A percentile compares a stretch with the other conserved stretches of the same genome.
These are phyloP conservation scores for Haliclona indistincta DNA, from an alignment of 37 sponge, comb jelly and placozoan species.

Conservation along the genomic window DNA sequence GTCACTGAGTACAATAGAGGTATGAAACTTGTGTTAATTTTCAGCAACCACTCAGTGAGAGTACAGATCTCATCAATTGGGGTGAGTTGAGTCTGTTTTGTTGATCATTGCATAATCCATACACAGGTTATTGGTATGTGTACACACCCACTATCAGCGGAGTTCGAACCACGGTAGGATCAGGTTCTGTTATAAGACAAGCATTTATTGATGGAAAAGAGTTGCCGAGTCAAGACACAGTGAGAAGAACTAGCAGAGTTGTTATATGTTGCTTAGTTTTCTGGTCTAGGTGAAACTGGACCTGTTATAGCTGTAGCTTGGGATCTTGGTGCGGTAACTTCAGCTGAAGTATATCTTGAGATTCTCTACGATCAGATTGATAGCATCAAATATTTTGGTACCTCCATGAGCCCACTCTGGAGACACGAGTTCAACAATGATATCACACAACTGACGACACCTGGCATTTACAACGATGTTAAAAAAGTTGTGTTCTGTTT, in stretches of 20 bases:
- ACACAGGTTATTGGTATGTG: slow-evolving; percentile 58
- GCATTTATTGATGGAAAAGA: slow-evolving; percentile 32
- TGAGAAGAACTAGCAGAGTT: neutral
- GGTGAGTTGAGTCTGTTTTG: slow-evolving; percentile 21
- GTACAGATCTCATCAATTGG: slow-evolving; percentile 73
- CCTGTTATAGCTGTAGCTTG: slow-evolving; percentile 71
- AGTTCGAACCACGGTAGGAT: slow-evolving; percentile 36
- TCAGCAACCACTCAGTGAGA: slow-evolving; percentile 27
- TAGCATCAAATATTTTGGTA: slow-evolving; percentile 71
- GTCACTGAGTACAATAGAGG: too few species aligned
- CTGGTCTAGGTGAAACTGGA: slow-evolving; percentile 31
- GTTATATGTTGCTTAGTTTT: neutral
- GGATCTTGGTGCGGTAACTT: slow-evolving; percentile 61
- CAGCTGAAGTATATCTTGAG: slow-evolving; percentile 15
- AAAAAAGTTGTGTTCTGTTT: too few species aligned
- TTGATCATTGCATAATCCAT: neutral
- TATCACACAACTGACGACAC: slow-evolving; percentile 13
- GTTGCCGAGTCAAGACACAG: slow-evolving; percentile 49
- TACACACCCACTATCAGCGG: neutral
- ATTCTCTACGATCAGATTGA: slow-evolving; percentile 64
- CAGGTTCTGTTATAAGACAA: neutral
- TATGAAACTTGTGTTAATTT: too few species aligned
- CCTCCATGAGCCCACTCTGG: slow-evolving; percentile 62
- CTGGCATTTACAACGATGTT: slow-evolving; percentile 2
- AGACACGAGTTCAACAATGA: slow-evolving; percentile 23